These are phyloP conservation scores for Pagetopsis macropterus DNA, from an alignment of 2,797 vertebrate genomes.

Conservation along the genomic window DNA sequence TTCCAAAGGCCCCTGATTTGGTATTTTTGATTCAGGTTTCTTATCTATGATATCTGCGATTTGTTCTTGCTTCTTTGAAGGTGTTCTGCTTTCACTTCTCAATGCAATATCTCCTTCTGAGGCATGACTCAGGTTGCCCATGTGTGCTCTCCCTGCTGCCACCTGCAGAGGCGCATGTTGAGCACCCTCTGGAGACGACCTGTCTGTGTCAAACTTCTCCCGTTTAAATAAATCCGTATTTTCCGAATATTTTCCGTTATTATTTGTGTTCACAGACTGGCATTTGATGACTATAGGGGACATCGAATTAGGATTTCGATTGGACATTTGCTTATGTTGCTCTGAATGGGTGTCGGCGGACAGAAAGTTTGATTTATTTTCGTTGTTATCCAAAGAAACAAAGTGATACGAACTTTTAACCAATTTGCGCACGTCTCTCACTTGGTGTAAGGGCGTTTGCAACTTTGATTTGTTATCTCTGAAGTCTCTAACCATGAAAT, in stretches of 20 bases:
- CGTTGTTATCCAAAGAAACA: slow-evolving; percentile 87
- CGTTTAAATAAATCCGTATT: slow-evolving; percentile 48
- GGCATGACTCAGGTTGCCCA: slow-evolving; percentile 65
- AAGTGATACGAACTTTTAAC: slow-evolving; percentile 92
- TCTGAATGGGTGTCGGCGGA: slow-evolving; percentile 80
- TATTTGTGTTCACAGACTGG: slow-evolving; percentile 89
- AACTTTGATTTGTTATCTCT: slow-evolving; percentile 88
- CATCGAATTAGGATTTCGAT: slow-evolving; percentile 76
- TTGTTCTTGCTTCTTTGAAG: slow-evolving; percentile 80
- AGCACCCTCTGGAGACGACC: slow-evolving; percentile 85
- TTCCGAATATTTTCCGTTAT: slow-evolving; percentile 65
- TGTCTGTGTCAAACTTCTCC: slow-evolving; percentile 61
- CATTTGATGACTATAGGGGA: slow-evolving; percentile 94
- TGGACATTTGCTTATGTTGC: slow-evolving; percentile 78
- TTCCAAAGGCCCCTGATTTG: slow-evolving; percentile 85
- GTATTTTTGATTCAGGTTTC: slow-evolving; percentile 77
- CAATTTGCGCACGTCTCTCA: slow-evolving; percentile 93
- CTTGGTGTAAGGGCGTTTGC: slow-evolving; percentile 92
- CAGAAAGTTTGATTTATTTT: slow-evolving; percentile 75
- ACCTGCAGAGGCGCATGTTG: slow-evolving; percentile 79
- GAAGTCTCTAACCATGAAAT: slow-evolving; percentile 93
- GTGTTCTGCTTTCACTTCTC: slow-evolving; percentile 82
- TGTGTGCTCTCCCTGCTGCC: slow-evolving; percentile 70
- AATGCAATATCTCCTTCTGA: slow-evolving; percentile 79
- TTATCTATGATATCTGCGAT: slow-evolving; percentile 75